phyloP scores from a whole-genome alignment of 2,113 vertebrate genomes.

The Vombatus ursinus region DNA sequence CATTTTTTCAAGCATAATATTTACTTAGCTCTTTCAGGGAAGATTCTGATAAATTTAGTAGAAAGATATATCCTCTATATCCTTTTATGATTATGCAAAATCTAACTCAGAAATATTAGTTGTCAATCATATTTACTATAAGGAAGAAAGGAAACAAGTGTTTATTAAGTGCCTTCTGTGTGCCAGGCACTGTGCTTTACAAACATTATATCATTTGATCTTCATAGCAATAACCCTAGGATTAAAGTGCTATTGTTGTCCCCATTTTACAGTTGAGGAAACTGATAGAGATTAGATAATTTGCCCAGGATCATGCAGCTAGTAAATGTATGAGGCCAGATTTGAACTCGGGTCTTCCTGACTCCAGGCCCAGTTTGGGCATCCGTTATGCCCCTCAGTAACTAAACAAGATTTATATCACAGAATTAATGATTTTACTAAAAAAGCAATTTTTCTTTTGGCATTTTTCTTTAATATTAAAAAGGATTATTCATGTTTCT shows the following conservation, averaged over 20 bases:
- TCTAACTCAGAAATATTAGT: not conserved
- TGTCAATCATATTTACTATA: not conserved
- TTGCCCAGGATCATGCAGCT: no score
- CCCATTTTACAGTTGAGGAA: not conserved
- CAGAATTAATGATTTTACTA: not conserved
- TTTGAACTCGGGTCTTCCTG: not conserved
- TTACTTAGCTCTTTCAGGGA: not conserved
- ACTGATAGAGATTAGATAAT: not conserved
- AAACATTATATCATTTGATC: not conserved
- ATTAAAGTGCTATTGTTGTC: not conserved
- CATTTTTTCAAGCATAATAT: not conserved
- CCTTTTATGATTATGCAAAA: not conserved
- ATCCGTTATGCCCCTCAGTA: not conserved
- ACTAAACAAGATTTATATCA: not conserved
- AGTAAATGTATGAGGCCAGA: not conserved
- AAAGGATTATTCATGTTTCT: not conserved
- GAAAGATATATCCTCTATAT: not conserved
- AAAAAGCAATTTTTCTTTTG: not conserved
- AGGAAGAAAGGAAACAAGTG: not conserved
- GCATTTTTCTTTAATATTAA: not conserved
- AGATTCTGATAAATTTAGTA: not conserved
- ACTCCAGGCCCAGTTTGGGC: not conserved
- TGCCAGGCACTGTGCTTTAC: not conserved
- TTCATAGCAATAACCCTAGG: not conserved
- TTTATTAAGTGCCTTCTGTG: not conserved